Evolutionary conservation across 30 jellyfish, hydroid and myxozoan genomes (phyloP).

Genomic region (Euphysa ruthae): DNA sequence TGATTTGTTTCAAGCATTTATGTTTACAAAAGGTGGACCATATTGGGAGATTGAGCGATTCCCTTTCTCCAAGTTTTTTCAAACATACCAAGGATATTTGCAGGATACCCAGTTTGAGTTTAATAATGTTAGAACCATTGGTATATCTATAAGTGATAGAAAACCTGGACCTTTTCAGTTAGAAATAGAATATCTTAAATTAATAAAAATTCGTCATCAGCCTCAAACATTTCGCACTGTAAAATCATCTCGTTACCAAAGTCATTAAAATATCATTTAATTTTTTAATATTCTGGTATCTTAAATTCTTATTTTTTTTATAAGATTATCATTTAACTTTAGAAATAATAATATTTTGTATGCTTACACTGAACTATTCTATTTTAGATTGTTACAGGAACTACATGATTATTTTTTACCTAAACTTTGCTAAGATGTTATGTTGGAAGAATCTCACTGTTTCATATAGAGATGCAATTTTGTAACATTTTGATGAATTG

Average conservation of each 20-base stretch:
- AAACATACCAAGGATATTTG: constrained; percentile 74
- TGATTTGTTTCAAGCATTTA: constrained; percentile 73
- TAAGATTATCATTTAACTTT: too few relatives aligned
- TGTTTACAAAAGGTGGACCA: constrained; percentile 96
- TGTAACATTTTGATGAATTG: too few relatives aligned
- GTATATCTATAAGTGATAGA: constrained; percentile 79
- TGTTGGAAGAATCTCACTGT: too few relatives aligned
- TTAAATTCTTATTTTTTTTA: too few relatives aligned
- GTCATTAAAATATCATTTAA: too few relatives aligned
- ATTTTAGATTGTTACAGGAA: neutral
- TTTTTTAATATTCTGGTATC: too few relatives aligned
- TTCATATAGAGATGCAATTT: too few relatives aligned
- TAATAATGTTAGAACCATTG: constrained; percentile 44
- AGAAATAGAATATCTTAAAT: constrained; percentile 78
- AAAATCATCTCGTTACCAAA: neutral
- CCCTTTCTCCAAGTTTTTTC: constrained; percentile 62
- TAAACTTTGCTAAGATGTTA: too few relatives aligned
- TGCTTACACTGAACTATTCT: neutral
- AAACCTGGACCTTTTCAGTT: constrained; percentile 78
- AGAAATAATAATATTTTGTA: neutral
- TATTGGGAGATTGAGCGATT: constrained; percentile 91
- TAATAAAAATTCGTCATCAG: constrained; percentile 30
- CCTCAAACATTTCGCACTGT: constrained; percentile 30
- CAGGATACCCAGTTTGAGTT: constrained; percentile 80
- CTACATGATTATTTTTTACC: neutral